Evolutionary conservation across 2,797 vertebrate species (phyloP).

Genomic region (Triplophysa bombifrons): DNA sequence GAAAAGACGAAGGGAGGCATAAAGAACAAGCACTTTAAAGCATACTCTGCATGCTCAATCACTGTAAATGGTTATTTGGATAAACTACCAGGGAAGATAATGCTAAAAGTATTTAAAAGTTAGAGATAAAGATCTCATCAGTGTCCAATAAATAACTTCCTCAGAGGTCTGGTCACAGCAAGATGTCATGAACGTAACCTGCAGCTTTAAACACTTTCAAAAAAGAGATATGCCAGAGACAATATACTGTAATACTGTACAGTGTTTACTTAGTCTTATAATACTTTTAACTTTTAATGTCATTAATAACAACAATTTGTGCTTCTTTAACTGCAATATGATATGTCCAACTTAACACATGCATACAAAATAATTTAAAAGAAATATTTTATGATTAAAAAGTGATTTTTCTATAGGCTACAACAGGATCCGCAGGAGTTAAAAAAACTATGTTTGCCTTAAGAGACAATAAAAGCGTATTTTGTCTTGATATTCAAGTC

Average conservation of each 20-base stretch:
- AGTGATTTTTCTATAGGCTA: too few species aligned
- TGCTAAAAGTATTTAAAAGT: constrained; percentile 41
- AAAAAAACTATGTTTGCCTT: too few species aligned
- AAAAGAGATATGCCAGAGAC: not conserved
- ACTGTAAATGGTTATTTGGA: constrained; percentile 17
- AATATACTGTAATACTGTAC: too few species aligned
- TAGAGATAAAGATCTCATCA: constrained; percentile 33
- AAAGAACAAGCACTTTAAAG: constrained; percentile 38
- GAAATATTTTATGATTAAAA: too few species aligned
- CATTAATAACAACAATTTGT: not conserved
- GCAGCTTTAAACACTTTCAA: constrained; percentile 3
- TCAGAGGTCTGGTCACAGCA: constrained; percentile 13
- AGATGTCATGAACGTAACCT: constrained; percentile 4
- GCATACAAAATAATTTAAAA: not conserved
- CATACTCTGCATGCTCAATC: not conserved
- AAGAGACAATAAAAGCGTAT: too few species aligned
- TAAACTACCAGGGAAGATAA: constrained; percentile 31
- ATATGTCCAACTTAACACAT: not conserved
- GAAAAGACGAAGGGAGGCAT: not conserved
- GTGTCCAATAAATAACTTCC: constrained; percentile 27
- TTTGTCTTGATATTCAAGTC: too few species aligned
- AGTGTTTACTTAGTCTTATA: not conserved
- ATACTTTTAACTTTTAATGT: not conserved
- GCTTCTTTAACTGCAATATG: not conserved
- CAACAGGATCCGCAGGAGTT: too few species aligned